phyloP scores from a whole-genome alignment of 2,888 invertebrate genomes.

The Athrips mouffetella region DNA sequence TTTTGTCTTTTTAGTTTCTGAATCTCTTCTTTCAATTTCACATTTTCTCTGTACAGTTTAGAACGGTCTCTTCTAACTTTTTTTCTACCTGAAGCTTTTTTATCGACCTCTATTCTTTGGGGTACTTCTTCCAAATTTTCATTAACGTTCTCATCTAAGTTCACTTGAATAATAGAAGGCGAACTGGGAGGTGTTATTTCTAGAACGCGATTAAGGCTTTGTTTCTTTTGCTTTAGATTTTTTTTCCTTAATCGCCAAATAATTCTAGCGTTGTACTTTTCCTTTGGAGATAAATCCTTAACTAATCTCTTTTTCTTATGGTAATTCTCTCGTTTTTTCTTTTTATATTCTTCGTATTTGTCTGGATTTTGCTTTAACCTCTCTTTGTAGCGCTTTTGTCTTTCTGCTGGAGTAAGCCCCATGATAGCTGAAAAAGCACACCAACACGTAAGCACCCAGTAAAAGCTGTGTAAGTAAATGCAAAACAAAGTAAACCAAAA shows the following conservation, averaged over 20 bases:
- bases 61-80: constrained; percentile 18
- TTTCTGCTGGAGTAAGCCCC: constrained; percentile 14
- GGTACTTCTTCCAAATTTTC: neutral
- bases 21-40: constrained; percentile 17
- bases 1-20: constrained; percentile 16
- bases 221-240: neutral
- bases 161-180: constrained; percentile 12
- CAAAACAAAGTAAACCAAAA: too few species aligned
- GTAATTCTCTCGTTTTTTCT: constrained; percentile 10
- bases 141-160: neutral
- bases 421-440: too few species aligned
- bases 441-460: too few species aligned
- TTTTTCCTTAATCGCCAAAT: constrained; percentile 12
- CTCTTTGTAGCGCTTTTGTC: constrained; percentile 10
- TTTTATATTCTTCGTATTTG: constrained; percentile 3
- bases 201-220: neutral
- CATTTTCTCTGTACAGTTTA: constrained; percentile 21
- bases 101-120: neutral
- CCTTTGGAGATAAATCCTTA: neutral
- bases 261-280: constrained; percentile 1
- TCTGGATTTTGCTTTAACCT: constrained; percentile 7
- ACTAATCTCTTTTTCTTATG: constrained; percentile 10
- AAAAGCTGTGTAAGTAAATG: too few species aligned
- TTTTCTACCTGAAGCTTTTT: constrained; percentile 16
- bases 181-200: constrained; percentile 17